Percentiles rank a stretch among this genome's conserved stretches.
Conservation (phyloP, 2,797 vertebrate genomes). For the Remorina albescens region DNA sequence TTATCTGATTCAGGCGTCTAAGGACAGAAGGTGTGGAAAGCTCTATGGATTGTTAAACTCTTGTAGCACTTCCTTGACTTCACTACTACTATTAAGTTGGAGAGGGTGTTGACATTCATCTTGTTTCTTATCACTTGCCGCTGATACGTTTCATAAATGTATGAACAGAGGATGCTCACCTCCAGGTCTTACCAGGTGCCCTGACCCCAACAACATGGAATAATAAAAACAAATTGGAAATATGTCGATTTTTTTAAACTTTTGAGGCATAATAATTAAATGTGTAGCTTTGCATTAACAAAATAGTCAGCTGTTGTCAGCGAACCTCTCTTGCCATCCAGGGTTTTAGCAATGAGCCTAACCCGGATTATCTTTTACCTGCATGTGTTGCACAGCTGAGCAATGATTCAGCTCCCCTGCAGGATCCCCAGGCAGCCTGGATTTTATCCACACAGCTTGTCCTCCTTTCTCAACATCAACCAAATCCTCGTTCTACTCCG, state of each 20-base stretch:
- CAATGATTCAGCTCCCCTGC: conserved; percentile 44
- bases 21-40: neutral
- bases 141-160: neutral
- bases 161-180: neutral
- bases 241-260: no score
- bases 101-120: neutral
- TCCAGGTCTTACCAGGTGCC: neutral
- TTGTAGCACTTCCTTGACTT: neutral
- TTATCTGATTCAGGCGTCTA: neutral
- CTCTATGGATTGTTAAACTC: neutral
- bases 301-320: conserved; percentile 28
- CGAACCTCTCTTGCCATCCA: conserved; percentile 16
- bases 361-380: conserved; percentile 51
- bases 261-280: neutral
- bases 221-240: neutral
- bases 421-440: conserved; percentile 20
- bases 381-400: conserved; percentile 33
- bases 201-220: neutral
- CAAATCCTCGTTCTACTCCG: conserved; percentile 17
- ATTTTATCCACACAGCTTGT: conserved; percentile 32
- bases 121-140: neutral
- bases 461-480: conserved; percentile 12
- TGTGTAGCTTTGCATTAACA: conserved; percentile 17
- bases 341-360: conserved; percentile 22
- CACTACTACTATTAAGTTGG: neutral